Conservation (phyloP, 2,888 invertebrate species). For the Tenthredo mesomela region DNA sequence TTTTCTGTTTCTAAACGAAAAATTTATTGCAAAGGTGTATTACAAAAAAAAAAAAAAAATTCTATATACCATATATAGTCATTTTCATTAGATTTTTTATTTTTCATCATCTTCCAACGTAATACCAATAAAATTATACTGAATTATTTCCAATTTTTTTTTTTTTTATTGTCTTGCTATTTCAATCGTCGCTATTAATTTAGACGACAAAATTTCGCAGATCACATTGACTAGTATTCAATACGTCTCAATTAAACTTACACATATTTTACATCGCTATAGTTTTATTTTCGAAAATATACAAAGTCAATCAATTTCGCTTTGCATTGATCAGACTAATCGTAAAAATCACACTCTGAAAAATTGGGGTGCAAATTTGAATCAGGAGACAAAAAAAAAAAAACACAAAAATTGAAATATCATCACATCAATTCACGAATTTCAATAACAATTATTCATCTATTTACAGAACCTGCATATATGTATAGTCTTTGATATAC, state of each 20-base stretch:
- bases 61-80: not conserved
- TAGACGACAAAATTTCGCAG: not conserved
- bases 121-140: not conserved
- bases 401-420: not conserved
- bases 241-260: not conserved
- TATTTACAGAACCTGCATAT: conserved; percentile 8
- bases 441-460: conserved; percentile 18
- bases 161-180: not conserved
- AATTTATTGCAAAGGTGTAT: not conserved
- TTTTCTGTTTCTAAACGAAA: not conserved
- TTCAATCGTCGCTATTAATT: too few species aligned
- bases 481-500: not conserved
- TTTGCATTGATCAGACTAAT: not conserved
- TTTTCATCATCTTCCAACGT: not conserved
- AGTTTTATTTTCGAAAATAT: not conserved
- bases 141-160: not conserved
- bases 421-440: not conserved
- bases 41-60: too few species aligned
- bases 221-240: not conserved
- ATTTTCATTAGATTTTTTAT: not conserved
- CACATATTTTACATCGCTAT: not conserved
- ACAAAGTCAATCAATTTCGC: not conserved
- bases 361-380: not conserved
- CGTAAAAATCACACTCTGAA: too few species aligned
- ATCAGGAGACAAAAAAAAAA: not conserved